Conservation (phyloP, 1,140 invertebrate species). For the Penaeus chinensis region DNA sequence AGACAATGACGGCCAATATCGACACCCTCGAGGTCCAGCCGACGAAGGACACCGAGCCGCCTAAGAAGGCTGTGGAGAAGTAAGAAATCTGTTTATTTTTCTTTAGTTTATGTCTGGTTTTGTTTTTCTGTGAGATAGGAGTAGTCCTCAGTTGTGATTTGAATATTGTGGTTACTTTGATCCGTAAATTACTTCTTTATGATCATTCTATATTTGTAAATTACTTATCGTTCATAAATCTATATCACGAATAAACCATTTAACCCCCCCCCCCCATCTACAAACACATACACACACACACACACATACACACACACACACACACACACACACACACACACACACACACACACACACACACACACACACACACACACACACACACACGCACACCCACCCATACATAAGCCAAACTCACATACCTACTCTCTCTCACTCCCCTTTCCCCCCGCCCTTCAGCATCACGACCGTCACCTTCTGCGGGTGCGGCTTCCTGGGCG, state of each 20-base stretch:
- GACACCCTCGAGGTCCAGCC: no score
- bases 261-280: background rate
- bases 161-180: no score
- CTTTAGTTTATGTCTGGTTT: no score
- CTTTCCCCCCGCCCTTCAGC: background rate
- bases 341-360: background rate
- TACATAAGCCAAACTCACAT: background rate
- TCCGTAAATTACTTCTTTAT: background rate
- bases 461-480: slow-evolving; percentile 48
- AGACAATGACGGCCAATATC: no score
- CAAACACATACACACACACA: background rate
- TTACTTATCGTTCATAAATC: slow-evolving; percentile 9
- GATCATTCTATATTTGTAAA: background rate
- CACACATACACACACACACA: background rate
- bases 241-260: background rate
- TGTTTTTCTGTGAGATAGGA: no score
- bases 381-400: background rate
- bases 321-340: background rate
- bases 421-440: no score
- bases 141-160: no score
- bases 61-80: no score
- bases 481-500: slow-evolving; percentile 52
- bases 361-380: no score
- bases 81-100: no score
- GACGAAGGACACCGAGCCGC: no score